These are phyloP conservation scores for Podarcis cretensis DNA, from an alignment of 2,113 vertebrate genomes.

Conservation along the genomic window DNA sequence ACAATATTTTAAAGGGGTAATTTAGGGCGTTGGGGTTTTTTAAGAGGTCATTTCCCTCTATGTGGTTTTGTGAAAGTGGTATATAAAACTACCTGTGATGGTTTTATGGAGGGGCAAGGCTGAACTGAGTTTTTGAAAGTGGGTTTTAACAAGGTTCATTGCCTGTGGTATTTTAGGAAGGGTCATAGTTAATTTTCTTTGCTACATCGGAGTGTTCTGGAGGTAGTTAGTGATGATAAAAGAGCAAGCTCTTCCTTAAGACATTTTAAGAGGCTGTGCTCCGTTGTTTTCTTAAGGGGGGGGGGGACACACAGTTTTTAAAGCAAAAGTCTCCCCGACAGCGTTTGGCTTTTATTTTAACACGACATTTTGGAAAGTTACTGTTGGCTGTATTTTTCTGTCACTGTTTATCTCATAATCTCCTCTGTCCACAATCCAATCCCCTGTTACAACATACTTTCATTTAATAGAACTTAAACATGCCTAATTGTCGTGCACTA, in stretches of 20 bases:
- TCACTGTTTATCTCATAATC: not conserved
- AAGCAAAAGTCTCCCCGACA: not conserved
- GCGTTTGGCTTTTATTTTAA: not conserved
- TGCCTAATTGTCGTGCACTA: not conserved
- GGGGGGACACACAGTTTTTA: not conserved
- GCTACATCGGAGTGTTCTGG: not conserved
- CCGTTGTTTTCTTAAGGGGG: not conserved
- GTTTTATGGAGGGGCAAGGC: not conserved
- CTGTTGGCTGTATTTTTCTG: not conserved
- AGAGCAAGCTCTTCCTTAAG: not conserved
- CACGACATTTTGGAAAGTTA: not conserved
- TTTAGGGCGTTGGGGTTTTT: not conserved
- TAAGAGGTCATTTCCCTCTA: conserved; percentile 1
- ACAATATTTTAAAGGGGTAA: not conserved
- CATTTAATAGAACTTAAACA: not conserved
- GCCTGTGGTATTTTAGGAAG: not conserved
- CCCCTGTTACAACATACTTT: not conserved
- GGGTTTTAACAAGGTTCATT: not conserved
- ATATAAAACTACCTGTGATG: not conserved
- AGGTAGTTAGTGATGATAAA: not conserved
- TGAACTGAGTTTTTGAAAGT: not conserved
- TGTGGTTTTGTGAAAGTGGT: not conserved
- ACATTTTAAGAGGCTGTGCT: not conserved
- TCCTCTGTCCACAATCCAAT: not conserved
- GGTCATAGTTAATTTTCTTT: not conserved